These are phyloP conservation scores for Gymnothorax reevesii DNA, from an alignment of 2,797 vertebrate genomes.

Conservation along the genomic window DNA sequence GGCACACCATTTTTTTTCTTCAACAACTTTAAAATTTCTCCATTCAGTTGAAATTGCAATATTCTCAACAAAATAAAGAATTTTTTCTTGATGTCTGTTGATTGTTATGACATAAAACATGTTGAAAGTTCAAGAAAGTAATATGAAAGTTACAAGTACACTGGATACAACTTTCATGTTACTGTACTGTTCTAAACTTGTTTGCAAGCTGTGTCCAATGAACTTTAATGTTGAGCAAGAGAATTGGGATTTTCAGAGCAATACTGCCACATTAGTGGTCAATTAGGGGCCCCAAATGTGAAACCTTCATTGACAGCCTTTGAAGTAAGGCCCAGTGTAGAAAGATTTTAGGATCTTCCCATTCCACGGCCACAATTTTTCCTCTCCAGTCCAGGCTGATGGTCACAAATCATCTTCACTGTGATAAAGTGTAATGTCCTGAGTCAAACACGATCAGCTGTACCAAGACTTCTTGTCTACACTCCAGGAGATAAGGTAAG, in stretches of 20 bases:
- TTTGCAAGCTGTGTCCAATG: too few species aligned
- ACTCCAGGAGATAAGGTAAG: background rate
- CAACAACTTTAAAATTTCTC: background rate
- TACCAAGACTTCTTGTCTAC: background rate
- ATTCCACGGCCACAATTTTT: background rate
- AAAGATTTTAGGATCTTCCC: background rate
- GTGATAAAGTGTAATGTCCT: background rate
- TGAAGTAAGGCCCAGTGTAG: background rate
- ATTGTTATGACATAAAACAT: too few species aligned
- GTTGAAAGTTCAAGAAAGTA: too few species aligned
- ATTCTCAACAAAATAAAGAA: too few species aligned
- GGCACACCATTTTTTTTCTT: background rate
- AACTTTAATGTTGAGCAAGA: too few species aligned
- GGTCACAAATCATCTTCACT: background rate
- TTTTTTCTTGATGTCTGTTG: too few species aligned
- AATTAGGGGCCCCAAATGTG: background rate
- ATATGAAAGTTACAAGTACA: too few species aligned
- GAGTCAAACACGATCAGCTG: too few species aligned
- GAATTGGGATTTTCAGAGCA: background rate
- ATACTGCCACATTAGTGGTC: background rate
- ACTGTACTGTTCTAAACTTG: too few species aligned
- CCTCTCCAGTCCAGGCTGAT: background rate
- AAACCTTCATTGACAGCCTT: background rate
- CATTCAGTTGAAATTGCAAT: too few species aligned
- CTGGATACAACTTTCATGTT: too few species aligned